phyloP scores from a whole-genome alignment of 2,797 vertebrate species.

The Menidia menidia region DNA sequence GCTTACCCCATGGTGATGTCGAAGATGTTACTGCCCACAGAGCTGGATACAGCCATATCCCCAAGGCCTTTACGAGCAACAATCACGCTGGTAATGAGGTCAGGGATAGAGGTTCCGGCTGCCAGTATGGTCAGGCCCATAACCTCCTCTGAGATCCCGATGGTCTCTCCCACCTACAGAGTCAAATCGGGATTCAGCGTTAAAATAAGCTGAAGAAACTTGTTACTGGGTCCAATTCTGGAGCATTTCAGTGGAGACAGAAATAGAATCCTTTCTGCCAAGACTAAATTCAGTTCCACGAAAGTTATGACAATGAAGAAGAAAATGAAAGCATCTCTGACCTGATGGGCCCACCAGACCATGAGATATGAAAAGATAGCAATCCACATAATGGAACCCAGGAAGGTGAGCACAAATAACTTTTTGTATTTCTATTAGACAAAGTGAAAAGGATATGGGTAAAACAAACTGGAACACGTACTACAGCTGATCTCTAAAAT shows the following conservation, averaged over 20 bases:
- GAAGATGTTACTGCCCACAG: constrained; percentile 98
- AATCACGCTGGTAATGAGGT: constrained; percentile 97
- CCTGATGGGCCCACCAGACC: constrained; percentile 99
- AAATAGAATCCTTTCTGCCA: neutral
- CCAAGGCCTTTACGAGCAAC: constrained; percentile 96
- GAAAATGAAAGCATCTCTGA: constrained; percentile 50
- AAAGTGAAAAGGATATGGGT: constrained; percentile 13
- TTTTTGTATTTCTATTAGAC: constrained; percentile 85
- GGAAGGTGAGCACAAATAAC: constrained; percentile 89
- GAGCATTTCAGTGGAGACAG: neutral
- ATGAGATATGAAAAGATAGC: constrained; percentile 94
- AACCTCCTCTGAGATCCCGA: constrained; percentile 97
- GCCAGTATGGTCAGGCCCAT: constrained; percentile 97
- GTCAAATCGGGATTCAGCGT: neutral
- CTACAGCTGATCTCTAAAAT: neutral
- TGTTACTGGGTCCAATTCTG: neutral
- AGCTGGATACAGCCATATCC: constrained; percentile 98
- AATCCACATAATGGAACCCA: constrained; percentile 95
- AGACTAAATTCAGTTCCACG: neutral
- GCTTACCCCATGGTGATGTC: constrained; percentile 97
- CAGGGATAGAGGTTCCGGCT: constrained; percentile 96
- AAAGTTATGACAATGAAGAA: neutral
- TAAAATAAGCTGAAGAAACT: neutral
- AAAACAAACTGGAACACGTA: neutral
- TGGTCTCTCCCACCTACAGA: constrained; percentile 93